Evolutionary conservation across 2,888 invertebrate species (phyloP), one percentile per base, ranked within the genome.

Genomic region (Erebia epiphron): DNA sequence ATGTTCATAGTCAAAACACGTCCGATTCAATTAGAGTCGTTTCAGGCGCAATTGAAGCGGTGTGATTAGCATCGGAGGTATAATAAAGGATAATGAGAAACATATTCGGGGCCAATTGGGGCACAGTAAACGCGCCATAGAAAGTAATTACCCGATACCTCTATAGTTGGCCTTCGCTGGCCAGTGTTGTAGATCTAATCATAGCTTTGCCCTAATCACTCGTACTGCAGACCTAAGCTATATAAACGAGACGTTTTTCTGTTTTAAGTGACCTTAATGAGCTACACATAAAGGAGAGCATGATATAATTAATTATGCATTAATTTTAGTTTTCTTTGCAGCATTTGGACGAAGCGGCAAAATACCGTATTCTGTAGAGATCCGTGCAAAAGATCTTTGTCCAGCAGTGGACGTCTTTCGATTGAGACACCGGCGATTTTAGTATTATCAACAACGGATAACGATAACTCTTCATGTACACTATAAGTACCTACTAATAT

Each of bases 11-110:
- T 61, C 68, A 57, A 71, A 74, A 69, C 70, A 70, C 21, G 69
- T 71, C 56, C 18, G 54, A 69, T 72, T 75, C 71, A 71, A 75
- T 77, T 63, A 68, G 69, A 71, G 69, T 70, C 67, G 68, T 76
- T 76, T 72, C 65, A 71, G 68, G 69, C 61, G 67, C 73, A 76
- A 76, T 73, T 74, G 71, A 75, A 71, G 68, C 72, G 66, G 72
- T 72, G 70, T 69, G 74, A 77, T 76, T 73, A 75, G 68, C 71
- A 77, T 77, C 74, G 68, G 63, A 72, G 71, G 75, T 73, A 73
- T 72, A 78, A 77, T 77, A 78, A 78, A 77, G 72, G 77, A 78
- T 77, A 78, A 78, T 77, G 76, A 76, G 77, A 71, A 74, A 68
- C 74, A 77, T 75, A 76, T 78, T 77, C 72, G 71, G 75, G 76